These are phyloP conservation scores for Vidua chalybeata DNA, from an alignment of 2,113 vertebrate genomes.

Conservation along the genomic window DNA sequence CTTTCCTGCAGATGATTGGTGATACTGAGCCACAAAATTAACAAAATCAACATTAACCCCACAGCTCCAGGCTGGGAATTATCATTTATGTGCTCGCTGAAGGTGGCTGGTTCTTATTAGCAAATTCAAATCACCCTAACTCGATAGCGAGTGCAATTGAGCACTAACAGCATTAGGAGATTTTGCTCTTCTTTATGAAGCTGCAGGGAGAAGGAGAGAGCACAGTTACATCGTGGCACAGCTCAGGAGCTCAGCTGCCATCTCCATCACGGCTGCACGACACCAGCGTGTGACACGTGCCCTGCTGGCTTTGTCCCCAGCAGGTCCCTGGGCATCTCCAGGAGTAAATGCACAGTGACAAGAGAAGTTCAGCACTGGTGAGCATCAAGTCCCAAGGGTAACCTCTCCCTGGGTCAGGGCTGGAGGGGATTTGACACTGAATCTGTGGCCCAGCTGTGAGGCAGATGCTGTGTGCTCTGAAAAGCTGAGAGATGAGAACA, in stretches of 20 bases:
- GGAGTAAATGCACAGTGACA: not conserved
- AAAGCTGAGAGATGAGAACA: not conserved
- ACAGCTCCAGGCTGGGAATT: not conserved
- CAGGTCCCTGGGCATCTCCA: not conserved
- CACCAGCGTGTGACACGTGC: not conserved
- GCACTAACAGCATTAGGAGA: not conserved
- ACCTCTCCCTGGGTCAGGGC: not conserved
- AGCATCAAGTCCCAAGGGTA: not conserved
- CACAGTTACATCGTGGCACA: not conserved
- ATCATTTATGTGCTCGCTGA: not conserved
- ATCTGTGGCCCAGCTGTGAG: not conserved
- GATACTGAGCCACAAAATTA: not conserved
- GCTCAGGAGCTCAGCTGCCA: not conserved
- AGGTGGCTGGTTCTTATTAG: not conserved
- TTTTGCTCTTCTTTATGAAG: not conserved
- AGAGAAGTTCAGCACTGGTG: not conserved
- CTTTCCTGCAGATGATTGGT: not conserved
- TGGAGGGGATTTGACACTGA: accelerated
- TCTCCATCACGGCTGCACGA: accelerated
- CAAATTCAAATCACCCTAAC: not conserved
- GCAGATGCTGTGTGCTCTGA: not conserved
- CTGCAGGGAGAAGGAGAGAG: not conserved
- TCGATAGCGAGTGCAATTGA: not conserved
- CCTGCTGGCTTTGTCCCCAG: not conserved
- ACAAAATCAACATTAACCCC: not conserved